phyloP scores from a whole-genome alignment of 53 echinoderm and acorn worm species.

The Echinometra lucunter region DNA sequence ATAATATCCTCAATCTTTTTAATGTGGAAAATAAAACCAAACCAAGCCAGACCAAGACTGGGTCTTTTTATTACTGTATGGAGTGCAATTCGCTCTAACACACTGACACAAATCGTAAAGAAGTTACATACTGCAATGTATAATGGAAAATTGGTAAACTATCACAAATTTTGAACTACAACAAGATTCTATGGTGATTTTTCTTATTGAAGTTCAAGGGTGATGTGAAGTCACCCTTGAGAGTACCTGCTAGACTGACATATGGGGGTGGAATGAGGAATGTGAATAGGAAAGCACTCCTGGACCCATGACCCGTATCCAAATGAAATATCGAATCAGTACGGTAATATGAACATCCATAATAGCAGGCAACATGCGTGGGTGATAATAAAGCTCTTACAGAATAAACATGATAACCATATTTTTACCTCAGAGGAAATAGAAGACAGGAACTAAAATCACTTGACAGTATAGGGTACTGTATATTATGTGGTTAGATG shows the following conservation, averaged over 20 bases:
- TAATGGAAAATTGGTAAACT: too few relatives aligned
- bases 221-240: not conserved
- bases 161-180: too few relatives aligned
- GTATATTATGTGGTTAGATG: too few relatives aligned
- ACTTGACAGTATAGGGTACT: not conserved
- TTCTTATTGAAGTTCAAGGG: constrained; percentile 24
- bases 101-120: too few relatives aligned
- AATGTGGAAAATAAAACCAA: too few relatives aligned
- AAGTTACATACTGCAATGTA: too few relatives aligned
- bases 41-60: too few relatives aligned
- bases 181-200: not conserved
- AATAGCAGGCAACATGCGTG: constrained; percentile 37
- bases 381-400: constrained; percentile 2
- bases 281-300: constrained; percentile 2
- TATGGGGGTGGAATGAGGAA: constrained; percentile 19
- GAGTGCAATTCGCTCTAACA: too few relatives aligned
- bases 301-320: not conserved
- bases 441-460: not conserved
- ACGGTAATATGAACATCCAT: not conserved
- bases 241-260: not conserved
- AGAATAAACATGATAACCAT: constrained; percentile 30
- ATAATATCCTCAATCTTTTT: too few relatives aligned
- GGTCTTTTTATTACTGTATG: too few relatives aligned
- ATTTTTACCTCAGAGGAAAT: not conserved
- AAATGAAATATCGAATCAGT: constrained; percentile 28